Evolutionary conservation across 1,140 invertebrate species (phyloP).

Genomic region (Penaeus vannamei): DNA sequence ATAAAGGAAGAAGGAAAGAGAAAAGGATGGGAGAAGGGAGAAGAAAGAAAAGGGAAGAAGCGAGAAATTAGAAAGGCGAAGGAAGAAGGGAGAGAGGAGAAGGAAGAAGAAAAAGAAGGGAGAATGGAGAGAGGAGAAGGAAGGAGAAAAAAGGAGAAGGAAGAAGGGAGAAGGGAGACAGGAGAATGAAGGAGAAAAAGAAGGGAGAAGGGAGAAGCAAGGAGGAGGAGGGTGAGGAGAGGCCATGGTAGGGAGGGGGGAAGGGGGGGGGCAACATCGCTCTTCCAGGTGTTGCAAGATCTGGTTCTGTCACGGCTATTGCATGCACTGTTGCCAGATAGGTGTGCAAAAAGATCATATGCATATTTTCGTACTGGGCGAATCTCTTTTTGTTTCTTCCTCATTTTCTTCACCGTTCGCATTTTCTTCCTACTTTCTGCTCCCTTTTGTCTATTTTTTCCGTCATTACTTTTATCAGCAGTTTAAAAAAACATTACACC

Average conservation of each 20-base stretch:
- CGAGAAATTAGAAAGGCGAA: not conserved
- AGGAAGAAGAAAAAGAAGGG: not conserved
- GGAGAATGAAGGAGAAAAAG: not conserved
- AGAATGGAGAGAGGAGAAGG: not conserved
- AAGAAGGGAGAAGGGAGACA: not conserved
- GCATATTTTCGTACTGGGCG: no score
- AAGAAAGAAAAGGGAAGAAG: not conserved
- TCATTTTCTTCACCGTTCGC: no score
- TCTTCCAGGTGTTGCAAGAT: not conserved
- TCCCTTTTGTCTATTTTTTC: no score
- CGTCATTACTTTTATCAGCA: no score
- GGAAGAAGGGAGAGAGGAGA: not conserved
- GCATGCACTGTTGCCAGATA: no score
- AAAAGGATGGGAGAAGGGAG: not conserved
- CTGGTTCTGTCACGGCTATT: no score
- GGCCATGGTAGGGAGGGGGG: not conserved
- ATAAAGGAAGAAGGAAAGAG: no score
- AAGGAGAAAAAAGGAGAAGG: not conserved
- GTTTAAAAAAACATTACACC: no score
- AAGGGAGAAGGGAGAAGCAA: not conserved
- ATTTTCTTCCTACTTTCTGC: no score
- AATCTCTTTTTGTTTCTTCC: no score
- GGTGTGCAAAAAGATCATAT: no score
- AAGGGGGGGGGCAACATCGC: not conserved
- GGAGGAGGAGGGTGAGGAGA: not conserved